Percentiles rank a stretch among this genome's conserved stretches.
phyloP scores from a whole-genome alignment of 2,888 invertebrate genomes.

The Saturnia pavonia region DNA sequence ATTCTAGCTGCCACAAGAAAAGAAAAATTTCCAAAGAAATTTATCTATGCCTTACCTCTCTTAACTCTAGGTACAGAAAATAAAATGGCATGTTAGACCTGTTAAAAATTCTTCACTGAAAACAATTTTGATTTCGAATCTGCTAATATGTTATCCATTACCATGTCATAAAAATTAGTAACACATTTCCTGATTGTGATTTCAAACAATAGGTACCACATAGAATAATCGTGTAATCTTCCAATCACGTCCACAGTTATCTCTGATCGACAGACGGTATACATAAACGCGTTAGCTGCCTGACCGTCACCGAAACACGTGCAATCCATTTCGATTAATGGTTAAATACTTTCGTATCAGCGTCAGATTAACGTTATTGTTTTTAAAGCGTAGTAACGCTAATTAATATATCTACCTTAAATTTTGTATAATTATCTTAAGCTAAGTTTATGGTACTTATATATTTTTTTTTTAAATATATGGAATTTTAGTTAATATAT shows the following conservation, averaged over 20 bases:
- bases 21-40: too few species aligned
- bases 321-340: conserved; percentile 18
- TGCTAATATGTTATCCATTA: neutral
- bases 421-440: too few species aligned
- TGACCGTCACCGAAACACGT: conserved; percentile 20
- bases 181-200: conserved; percentile 11
- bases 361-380: neutral
- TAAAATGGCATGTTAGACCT: too few species aligned
- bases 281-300: conserved; percentile 10
- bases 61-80: too few species aligned
- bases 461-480: too few species aligned
- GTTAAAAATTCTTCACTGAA: neutral
- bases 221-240: conserved; percentile 14
- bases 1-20: too few species aligned
- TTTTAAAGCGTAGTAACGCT: conserved; percentile 2
- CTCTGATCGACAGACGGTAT: conserved; percentile 16
- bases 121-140: neutral
- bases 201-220: neutral
- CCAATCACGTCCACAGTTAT: conserved; percentile 19
- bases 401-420: too few species aligned
- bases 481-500: too few species aligned
- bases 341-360: neutral
- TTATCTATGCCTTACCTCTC: too few species aligned
- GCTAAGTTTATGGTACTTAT: too few species aligned
- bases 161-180: neutral